Evolutionary conservation across 2,888 invertebrate genomes (phyloP).

Genomic region (Tachina grossa): DNA sequence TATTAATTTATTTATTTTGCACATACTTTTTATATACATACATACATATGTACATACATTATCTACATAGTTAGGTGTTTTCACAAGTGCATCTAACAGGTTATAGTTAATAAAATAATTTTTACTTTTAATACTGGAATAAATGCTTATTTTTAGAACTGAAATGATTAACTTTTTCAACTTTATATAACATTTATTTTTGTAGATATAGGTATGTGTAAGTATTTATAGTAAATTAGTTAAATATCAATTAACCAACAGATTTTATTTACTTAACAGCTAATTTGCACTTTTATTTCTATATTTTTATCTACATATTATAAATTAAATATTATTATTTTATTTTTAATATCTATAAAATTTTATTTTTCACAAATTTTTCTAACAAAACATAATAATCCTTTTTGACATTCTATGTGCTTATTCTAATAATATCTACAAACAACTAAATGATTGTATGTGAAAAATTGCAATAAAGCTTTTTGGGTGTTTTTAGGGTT

Average conservation of each 20-base stretch:
- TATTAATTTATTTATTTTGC: conserved; percentile 26
- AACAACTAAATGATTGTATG: conserved; percentile 56
- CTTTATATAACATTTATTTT: conserved; percentile 49
- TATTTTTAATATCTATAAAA: conserved; percentile 8
- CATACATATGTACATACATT: no score
- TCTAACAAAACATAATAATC: conserved; percentile 21
- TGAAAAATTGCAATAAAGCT: conserved; percentile 56
- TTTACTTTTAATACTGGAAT: conserved; percentile 20
- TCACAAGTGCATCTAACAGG: neutral
- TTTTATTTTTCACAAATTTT: conserved; percentile 37
- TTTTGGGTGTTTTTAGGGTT: conserved; percentile 57
- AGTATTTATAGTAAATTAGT: neutral
- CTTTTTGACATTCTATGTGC: conserved; percentile 45
- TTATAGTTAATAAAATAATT: neutral
- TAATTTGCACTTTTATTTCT: neutral
- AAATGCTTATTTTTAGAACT: conserved; percentile 37
- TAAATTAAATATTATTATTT: conserved; percentile 1
- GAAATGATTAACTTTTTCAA: conserved; percentile 9
- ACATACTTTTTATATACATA: neutral
- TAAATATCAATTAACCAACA: conserved; percentile 1
- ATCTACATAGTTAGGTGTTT: neutral
- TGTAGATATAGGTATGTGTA: neutral
- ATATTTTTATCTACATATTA: neutral
- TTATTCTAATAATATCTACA: conserved; percentile 63
- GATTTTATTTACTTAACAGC: neutral